Evolutionary conservation across 2,113 vertebrate species (phyloP).

Genomic region (Coracopsis vasa): DNA sequence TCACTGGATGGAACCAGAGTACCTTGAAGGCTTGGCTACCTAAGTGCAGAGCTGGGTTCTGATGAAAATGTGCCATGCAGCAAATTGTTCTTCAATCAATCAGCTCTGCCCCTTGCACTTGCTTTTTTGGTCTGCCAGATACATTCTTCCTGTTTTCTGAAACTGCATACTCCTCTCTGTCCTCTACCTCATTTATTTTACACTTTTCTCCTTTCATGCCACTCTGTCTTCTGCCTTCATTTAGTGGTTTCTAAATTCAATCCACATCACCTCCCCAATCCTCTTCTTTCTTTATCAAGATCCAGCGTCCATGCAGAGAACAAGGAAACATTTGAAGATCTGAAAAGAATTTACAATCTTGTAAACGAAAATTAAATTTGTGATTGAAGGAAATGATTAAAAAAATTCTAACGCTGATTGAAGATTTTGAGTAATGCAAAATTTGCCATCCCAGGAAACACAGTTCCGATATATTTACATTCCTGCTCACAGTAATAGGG

Average conservation of each 20-base stretch:
- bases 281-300: neutral
- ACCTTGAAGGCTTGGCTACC: neutral
- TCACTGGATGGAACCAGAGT: neutral
- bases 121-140: neutral
- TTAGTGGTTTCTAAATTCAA: neutral
- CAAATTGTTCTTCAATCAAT: neutral
- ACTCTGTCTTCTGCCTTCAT: neutral
- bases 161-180: neutral
- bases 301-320: neutral
- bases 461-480: neutral
- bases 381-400: neutral
- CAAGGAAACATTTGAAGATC: neutral
- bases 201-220: neutral
- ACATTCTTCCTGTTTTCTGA: neutral
- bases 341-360: neutral
- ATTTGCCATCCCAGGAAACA: neutral
- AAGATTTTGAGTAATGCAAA: neutral
- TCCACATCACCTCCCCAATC: accelerated
- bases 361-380: neutral
- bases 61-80: neutral
- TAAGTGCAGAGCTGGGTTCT: neutral
- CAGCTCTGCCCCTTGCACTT: neutral
- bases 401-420: neutral
- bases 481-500: neutral
- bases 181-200: neutral